A percentile compares a stretch with the other conserved stretches of the same genome.
These are phyloP conservation scores for Suricata suricatta DNA, from an alignment of 2,113 vertebrate species.

Conservation along the genomic window DNA sequence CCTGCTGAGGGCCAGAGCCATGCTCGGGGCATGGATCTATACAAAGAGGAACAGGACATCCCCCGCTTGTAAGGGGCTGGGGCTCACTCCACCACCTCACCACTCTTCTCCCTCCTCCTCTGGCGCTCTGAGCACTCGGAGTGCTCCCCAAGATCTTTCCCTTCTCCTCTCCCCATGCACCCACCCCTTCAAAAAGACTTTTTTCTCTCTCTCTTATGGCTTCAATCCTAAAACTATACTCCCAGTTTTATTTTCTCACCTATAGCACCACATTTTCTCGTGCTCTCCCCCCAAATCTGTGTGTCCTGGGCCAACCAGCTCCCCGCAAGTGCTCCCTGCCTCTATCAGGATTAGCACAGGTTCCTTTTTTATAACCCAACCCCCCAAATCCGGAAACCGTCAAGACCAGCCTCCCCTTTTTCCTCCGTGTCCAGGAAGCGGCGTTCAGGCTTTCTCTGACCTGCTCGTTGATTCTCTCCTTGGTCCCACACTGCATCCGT, in stretches of 20 bases:
- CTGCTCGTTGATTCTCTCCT: not conserved
- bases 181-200: not conserved
- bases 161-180: not conserved
- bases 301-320: not conserved
- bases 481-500: accelerated
- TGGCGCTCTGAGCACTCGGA: not conserved
- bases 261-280: not conserved
- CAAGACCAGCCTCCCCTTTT: not conserved
- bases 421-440: not conserved
- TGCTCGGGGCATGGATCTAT: accelerated
- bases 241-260: not conserved
- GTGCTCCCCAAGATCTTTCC: not conserved
- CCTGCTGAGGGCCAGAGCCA: not conserved
- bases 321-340: not conserved
- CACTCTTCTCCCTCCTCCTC: not conserved
- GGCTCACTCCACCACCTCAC: not conserved
- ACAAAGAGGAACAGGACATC: accelerated
- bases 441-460: not conserved
- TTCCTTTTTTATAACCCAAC: not conserved
- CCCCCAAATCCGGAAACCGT: not conserved
- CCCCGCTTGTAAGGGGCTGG: not conserved
- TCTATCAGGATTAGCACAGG: not conserved
- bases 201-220: not conserved
- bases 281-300: not conserved
- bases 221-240: not conserved